These are phyloP conservation scores for Zaprionus inermis DNA, from an alignment of 1,140 invertebrate species.

Conservation along the genomic window DNA sequence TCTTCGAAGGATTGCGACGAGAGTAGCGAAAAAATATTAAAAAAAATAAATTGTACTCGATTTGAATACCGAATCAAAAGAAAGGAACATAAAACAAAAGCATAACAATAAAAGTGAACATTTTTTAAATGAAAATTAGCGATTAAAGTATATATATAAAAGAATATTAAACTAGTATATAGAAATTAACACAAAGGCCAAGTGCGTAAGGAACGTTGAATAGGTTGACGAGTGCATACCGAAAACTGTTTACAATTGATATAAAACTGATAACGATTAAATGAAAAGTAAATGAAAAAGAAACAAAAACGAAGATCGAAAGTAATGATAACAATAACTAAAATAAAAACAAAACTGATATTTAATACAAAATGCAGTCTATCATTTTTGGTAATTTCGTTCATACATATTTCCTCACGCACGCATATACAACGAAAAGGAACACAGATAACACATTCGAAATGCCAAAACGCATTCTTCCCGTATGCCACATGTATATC, in stretches of 20 bases:
- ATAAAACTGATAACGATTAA: conserved; percentile 52
- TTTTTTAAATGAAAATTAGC: conserved; percentile 72
- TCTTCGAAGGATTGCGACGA: neutral
- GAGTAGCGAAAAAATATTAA: neutral
- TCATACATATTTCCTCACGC: conserved; percentile 14
- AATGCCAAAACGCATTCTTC: neutral
- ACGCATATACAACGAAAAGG: conserved; percentile 10
- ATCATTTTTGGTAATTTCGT: conserved; percentile 55
- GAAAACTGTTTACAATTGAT: conserved; percentile 75
- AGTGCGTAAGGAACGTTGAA: conserved; percentile 61
- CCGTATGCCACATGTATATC: conserved; percentile 4
- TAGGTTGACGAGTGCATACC: conserved; percentile 53
- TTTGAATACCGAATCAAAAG: conserved; percentile 42
- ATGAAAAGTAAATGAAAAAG: conserved; percentile 15
- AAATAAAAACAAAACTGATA: conserved; percentile 78
- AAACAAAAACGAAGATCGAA: conserved; percentile 51
- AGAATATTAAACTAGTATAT: conserved; percentile 51
- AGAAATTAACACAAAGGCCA: conserved; percentile 64
- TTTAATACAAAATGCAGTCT: conserved; percentile 74
- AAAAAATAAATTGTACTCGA: conserved; percentile 18
- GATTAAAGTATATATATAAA: conserved; percentile 63
- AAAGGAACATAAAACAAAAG: conserved; percentile 53
- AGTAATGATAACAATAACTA: conserved; percentile 75
- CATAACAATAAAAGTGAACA: conserved; percentile 64
- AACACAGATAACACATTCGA: conserved; percentile 5